Base-by-base conservation (phyloP, 2,797 vertebrate species). In the Poecilia picta region DNA sequence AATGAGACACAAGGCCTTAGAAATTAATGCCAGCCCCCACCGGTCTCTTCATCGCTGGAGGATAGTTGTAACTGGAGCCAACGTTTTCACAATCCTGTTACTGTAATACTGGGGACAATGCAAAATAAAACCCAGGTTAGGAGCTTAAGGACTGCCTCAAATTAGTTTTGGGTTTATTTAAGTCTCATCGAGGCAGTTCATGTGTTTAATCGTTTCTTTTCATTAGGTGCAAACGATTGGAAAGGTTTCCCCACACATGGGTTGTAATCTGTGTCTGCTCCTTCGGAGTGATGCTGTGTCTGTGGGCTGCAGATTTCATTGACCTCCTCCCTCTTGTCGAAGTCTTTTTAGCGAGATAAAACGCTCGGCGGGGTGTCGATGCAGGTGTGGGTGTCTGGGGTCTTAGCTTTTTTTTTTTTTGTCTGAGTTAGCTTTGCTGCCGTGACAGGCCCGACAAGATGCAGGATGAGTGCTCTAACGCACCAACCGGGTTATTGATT, bases 1-100 rank as follows among this genome's bases (percentile, higher is more conserved):
- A 94, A 93, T 92, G 80, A 74, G 82, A 85, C 87, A 92, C 90
- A 92, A 89, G 85, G 91, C 89, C 92, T 93, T 94, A 89, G 88
- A 94, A 94, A 94, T 91, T 78, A 92, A 92, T 85, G 90, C 90
- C 85, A 86, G 90, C 88, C 89, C 91, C 88, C 83, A 81, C 82
- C 73, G 82, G 88, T 87, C 77, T 83, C 76, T 76, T 83, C 79
- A 5, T 82, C 84, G 77, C 85, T 86, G 75, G 87, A 91, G 85
- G 83, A 87, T 72, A 78, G 81, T 71, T 90, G 81, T 89, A 86
- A 82, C 84, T 79, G 86, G 73, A 90, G 81, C 84, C 87, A 82
- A 79, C 86, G 83, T 75, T 89, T 73, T 62, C 62, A 47, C 85
- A 93, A 92, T 92, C 90, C 91, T 91, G 87, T 94, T 91, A 92